Percentiles rank a stretch among this genome's conserved stretches.
phyloP scores from a whole-genome alignment of 2,797 vertebrate genomes.

The Glossophaga mutica region DNA sequence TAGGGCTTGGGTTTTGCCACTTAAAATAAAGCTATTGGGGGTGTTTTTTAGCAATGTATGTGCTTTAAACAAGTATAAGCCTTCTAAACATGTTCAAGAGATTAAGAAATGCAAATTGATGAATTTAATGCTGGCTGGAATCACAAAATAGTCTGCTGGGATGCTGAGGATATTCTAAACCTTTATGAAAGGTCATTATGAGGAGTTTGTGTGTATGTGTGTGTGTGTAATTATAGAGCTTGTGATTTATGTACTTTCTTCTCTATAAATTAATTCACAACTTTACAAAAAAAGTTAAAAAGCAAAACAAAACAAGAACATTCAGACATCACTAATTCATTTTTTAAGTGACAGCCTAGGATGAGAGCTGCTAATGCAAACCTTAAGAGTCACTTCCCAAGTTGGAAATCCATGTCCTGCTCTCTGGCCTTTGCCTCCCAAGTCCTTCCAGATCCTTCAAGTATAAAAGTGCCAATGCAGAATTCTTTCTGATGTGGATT shows the following conservation, averaged over 20 bases:
- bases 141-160: neutral
- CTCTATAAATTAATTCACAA: neutral
- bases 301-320: slow-evolving; percentile 38
- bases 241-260: slow-evolving; percentile 4
- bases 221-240: neutral
- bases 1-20: neutral
- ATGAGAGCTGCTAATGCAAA: neutral
- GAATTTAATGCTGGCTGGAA: neutral
- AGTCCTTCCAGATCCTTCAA: slow-evolving; percentile 22
- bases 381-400: neutral
- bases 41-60: neutral
- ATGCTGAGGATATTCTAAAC: slow-evolving; percentile 8
- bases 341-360: slow-evolving; percentile 29
- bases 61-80: neutral
- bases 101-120: slow-evolving; percentile 5
- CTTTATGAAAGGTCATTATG: slow-evolving; percentile 5
- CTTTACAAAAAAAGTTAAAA: neutral
- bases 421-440: neutral
- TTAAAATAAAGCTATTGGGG: slow-evolving; percentile 24
- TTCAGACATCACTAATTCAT: neutral
- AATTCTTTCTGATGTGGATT: slow-evolving; percentile 44
- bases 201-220: neutral
- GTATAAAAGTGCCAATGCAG: slow-evolving; percentile 33
- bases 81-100: neutral
- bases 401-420: neutral